phyloP scores from a whole-genome alignment of 2,113 vertebrate genomes.

The Petrocephalus microphthalmus region DNA sequence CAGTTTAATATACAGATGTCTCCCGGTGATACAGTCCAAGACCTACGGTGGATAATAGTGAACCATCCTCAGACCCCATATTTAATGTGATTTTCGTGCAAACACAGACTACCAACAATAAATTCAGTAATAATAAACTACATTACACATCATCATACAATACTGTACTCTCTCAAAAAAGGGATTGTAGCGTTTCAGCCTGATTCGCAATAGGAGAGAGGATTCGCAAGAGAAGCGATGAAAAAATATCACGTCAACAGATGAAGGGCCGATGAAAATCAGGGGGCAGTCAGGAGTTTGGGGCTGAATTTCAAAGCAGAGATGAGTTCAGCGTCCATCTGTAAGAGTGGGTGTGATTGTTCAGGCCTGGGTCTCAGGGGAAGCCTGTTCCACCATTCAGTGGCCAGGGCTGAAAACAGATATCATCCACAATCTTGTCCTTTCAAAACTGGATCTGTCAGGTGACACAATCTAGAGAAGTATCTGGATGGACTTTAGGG shows the following conservation, averaged over 20 bases:
- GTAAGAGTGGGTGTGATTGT: not conserved
- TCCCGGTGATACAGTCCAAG: no score
- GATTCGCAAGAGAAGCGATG: no score
- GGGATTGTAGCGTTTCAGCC: no score
- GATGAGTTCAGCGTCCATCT: not conserved
- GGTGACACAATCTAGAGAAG: not conserved
- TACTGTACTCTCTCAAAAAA: no score
- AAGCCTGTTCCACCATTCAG: not conserved
- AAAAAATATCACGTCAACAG: no score
- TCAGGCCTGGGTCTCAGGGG: not conserved
- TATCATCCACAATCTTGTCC: not conserved
- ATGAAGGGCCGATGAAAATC: no score
- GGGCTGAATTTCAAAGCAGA: not conserved
- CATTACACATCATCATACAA: no score
- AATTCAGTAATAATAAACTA: no score
- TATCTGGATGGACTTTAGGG: not conserved
- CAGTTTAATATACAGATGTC: not conserved
- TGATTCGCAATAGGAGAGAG: no score
- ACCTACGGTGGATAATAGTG: not conserved
- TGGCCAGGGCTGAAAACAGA: not conserved
- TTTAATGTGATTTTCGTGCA: no score
- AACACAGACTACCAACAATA: no score
- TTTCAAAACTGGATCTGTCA: not conserved
- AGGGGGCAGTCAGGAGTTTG: not conserved
- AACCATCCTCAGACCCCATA: not conserved